Percentiles rank a stretch among this genome's conserved stretches.
Conservation (phyloP, 92 coral and sea anemone genomes). For the Actinernus sp. region DNA sequence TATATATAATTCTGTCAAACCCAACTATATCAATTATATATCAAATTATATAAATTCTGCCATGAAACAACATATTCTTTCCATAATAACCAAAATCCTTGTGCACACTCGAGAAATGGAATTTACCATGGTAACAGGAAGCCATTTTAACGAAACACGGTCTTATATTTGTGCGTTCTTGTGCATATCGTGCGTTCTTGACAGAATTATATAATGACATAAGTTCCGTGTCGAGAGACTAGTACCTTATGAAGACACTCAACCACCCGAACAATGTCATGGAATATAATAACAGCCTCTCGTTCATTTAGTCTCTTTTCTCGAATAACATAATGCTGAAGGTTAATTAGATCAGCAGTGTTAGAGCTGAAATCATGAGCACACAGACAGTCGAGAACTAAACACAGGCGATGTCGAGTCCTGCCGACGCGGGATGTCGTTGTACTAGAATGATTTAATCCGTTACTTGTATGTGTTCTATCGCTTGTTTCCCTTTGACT, state of each 20-base stretch:
- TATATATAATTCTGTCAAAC: no score
- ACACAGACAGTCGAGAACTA: conserved; percentile 94
- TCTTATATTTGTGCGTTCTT: no score
- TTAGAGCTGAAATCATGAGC: conserved; percentile 95
- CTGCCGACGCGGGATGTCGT: conserved; percentile 28
- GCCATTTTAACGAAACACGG: no score
- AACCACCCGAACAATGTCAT: conserved; percentile 97
- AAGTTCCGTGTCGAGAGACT: not conserved
- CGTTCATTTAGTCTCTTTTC: conserved; percentile 93
- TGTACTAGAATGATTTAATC: conserved; percentile 10
- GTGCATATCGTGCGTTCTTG: no score
- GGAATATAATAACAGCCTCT: conserved; percentile 93
- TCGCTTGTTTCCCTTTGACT: conserved; percentile 2
- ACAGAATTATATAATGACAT: not conserved
- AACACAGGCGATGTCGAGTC: conserved; percentile 86
- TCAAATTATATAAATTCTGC: no score
- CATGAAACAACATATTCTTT: not conserved
- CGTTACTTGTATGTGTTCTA: not conserved
- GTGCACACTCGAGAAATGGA: no score
- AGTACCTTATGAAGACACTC: conserved; percentile 98
- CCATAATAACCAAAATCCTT: no score
- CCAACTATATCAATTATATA: no score
- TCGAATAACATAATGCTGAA: conserved; percentile 96
- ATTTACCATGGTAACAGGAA: no score
- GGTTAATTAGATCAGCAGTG: conserved; percentile 91